Conservation (phyloP, 53 echinoderm and acorn worm species). For the Stichopus horrens region DNA sequence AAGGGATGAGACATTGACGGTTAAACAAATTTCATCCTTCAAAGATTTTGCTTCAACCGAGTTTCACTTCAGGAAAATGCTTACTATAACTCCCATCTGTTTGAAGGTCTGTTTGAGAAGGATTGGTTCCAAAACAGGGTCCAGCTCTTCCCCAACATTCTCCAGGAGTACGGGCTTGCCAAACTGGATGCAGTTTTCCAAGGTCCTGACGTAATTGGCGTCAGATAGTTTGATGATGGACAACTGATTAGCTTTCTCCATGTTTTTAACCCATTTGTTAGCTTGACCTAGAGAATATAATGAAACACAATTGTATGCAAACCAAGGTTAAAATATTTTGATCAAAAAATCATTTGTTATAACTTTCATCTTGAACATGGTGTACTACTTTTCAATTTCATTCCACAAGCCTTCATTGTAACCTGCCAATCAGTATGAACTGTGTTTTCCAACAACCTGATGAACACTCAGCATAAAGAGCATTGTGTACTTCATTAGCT, state of each 20-base stretch:
- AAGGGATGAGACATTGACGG: too few species aligned
- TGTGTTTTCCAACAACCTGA: too few species aligned
- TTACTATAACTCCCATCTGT: slow-evolving; percentile 91
- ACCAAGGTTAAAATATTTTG: not conserved
- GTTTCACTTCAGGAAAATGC: not conserved
- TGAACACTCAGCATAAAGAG: too few species aligned
- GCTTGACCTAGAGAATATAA: slow-evolving; percentile 75
- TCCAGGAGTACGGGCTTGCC: slow-evolving; percentile 95
- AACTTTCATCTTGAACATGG: too few species aligned
- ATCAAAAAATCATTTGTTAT: too few species aligned
- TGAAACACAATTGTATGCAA: not conserved
- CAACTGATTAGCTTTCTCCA: slow-evolving; percentile 93
- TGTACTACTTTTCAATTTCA: too few species aligned
- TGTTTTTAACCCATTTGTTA: slow-evolving; percentile 99
- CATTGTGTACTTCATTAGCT: too few species aligned
- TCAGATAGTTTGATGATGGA: slow-evolving; percentile 92
- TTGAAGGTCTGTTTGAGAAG: slow-evolving; percentile 97
- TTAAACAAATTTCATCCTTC: too few species aligned
- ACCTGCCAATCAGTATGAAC: too few species aligned
- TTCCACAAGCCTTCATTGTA: too few species aligned
- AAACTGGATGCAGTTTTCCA: slow-evolving; percentile 99
- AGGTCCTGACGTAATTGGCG: slow-evolving; percentile 83
- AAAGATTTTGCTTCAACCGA: too few species aligned
- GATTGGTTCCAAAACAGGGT: slow-evolving; percentile 90
- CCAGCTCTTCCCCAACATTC: slow-evolving; percentile 94